Evolutionary conservation across 2,888 invertebrate genomes (phyloP).

Genomic region (Phalangium opilio): DNA sequence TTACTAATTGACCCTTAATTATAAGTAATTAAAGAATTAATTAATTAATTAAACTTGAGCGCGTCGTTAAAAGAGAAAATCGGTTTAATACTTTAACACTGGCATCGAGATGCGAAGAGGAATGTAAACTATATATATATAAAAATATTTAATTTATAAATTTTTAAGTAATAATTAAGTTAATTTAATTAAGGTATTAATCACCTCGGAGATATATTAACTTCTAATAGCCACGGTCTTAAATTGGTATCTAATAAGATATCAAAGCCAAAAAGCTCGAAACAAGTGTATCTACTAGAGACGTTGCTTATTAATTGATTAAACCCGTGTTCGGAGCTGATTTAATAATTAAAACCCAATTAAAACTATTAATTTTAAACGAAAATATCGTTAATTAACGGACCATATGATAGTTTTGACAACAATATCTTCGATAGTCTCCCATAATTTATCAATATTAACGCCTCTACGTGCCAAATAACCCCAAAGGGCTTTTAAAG

Average conservation of each 20-base stretch:
- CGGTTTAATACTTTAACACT: constrained; percentile 12
- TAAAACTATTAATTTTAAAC: constrained; percentile 7
- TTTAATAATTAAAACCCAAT: constrained; percentile 17
- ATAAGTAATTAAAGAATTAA: neutral
- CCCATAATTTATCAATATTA: constrained; percentile 62
- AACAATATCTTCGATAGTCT: constrained; percentile 69
- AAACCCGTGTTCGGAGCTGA: constrained; percentile 28
- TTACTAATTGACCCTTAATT: constrained; percentile 69
- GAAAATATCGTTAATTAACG: constrained; percentile 18
- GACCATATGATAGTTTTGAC: constrained; percentile 76
- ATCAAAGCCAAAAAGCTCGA: constrained; percentile 82
- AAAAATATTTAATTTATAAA: too few species aligned
- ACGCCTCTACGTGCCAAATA: constrained; percentile 56
- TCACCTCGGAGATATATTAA: constrained; percentile 65
- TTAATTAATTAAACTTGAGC: neutral
- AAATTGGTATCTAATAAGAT: constrained; percentile 77
- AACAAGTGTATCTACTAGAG: constrained; percentile 17
- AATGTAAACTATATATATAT: constrained; percentile 4
- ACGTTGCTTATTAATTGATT: constrained; percentile 11
- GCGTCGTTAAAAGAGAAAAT: constrained; percentile 27
- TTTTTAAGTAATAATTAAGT: too few species aligned
- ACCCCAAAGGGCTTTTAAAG: constrained; percentile 57
- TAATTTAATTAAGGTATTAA: constrained; percentile 11
- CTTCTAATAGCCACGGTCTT: constrained; percentile 90
- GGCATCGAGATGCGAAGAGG: constrained; percentile 8